Evolutionary conservation across 1,140 invertebrate genomes (phyloP).

Genomic region (Macrotrachela quadricornifera): DNA sequence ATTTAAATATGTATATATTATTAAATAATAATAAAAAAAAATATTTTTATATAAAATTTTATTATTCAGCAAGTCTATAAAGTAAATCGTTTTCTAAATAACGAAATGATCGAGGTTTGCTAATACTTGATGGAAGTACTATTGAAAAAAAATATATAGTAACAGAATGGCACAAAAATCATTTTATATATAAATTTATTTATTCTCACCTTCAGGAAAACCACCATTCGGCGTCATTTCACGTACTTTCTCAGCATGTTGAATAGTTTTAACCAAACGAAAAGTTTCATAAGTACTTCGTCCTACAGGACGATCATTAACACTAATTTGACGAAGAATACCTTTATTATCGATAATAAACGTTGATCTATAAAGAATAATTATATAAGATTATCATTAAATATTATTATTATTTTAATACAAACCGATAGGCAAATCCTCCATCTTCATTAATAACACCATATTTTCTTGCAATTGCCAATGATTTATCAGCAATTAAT

Average conservation of each 20-base stretch:
- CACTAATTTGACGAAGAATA: slow-evolving; percentile 75
- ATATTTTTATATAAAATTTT: too few relatives aligned
- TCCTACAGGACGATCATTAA: slow-evolving; percentile 92
- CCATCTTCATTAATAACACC: slow-evolving; percentile 39
- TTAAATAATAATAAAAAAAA: too few relatives aligned
- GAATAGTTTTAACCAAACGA: slow-evolving; percentile 43
- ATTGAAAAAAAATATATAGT: too few relatives aligned
- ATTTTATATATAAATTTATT: too few relatives aligned
- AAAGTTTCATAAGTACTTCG: slow-evolving; percentile 47
- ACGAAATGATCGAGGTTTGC: too few relatives aligned
- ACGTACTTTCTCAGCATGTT: slow-evolving; percentile 38
- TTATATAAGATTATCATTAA: not conserved
- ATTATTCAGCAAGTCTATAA: too few relatives aligned
- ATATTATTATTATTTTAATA: not conserved
- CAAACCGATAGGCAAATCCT: too few relatives aligned
- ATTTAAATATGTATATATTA: too few relatives aligned
- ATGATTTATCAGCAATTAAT: slow-evolving; percentile 72
- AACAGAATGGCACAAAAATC: too few relatives aligned
- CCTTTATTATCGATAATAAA: slow-evolving; percentile 90
- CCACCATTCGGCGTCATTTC: slow-evolving; percentile 30
- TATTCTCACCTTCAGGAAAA: too few relatives aligned
- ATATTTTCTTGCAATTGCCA: slow-evolving; percentile 62
- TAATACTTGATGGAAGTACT: too few relatives aligned
- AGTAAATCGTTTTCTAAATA: too few relatives aligned
- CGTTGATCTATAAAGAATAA: slow-evolving; percentile 47